These are phyloP conservation scores for Dolomedes plantarius DNA, from an alignment of 2,888 invertebrate species.

Conservation along the genomic window DNA sequence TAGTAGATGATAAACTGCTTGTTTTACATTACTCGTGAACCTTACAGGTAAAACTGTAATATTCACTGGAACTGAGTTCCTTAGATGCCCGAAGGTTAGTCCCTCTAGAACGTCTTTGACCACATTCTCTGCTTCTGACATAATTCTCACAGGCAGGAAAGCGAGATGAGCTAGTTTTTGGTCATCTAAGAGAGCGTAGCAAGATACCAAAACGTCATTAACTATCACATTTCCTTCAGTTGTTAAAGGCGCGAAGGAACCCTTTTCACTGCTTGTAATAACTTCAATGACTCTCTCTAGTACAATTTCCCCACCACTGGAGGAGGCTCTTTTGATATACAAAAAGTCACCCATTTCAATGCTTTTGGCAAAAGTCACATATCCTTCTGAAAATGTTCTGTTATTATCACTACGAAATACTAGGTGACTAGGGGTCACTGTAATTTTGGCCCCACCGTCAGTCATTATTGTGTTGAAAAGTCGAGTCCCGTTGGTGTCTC, in stretches of 20 bases:
- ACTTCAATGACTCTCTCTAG: slow-evolving; percentile 58
- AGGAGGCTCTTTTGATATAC: not conserved
- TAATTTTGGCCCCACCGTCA: slow-evolving; percentile 84
- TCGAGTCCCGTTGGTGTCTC: slow-evolving; percentile 81
- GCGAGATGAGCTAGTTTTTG: slow-evolving; percentile 90
- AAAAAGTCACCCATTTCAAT: slow-evolving; percentile 82
- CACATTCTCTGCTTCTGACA: slow-evolving; percentile 77
- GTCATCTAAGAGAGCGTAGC: slow-evolving; percentile 93
- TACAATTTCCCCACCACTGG: not conserved
- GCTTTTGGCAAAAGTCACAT: slow-evolving; percentile 80
- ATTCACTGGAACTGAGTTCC: slow-evolving; percentile 85
- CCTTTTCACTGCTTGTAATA: slow-evolving; percentile 77
- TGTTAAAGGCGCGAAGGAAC: slow-evolving; percentile 95
- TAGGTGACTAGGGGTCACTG: slow-evolving; percentile 91
- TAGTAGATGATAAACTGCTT: slow-evolving; percentile 18
- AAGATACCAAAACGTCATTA: slow-evolving; percentile 92
- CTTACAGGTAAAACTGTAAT: too few species aligned
- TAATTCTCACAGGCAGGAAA: slow-evolving; percentile 87
- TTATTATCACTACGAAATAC: slow-evolving; percentile 79
- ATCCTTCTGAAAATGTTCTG: not conserved
- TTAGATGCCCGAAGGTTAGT: not conserved
- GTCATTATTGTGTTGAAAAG: slow-evolving; percentile 80
- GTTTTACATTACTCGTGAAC: slow-evolving; percentile 77
- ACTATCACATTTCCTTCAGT: slow-evolving; percentile 90
- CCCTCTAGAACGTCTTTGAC: not conserved